Evolutionary conservation across 1,140 invertebrate genomes (phyloP).

Genomic region (Drosophila kepulauana): DNA sequence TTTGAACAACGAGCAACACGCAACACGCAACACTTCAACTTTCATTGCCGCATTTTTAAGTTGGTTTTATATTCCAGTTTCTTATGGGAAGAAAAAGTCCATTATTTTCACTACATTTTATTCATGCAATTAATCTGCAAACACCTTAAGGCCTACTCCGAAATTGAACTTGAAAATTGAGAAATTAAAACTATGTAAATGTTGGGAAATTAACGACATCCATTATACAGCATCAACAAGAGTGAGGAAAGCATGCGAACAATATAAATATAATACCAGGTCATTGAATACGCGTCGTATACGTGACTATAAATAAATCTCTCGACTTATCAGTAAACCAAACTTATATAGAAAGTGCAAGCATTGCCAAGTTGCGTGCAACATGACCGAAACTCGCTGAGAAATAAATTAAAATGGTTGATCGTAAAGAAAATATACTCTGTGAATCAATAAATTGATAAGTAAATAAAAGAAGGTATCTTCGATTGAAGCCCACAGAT

Average conservation of each 20-base stretch:
- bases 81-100: constrained; percentile 13
- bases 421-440: neutral
- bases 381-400: constrained; percentile 11
- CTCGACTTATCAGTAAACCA: constrained; percentile 22
- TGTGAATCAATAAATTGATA: neutral
- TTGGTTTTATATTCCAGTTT: constrained; percentile 30
- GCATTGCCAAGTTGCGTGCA: constrained; percentile 19
- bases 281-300: constrained; percentile 40
- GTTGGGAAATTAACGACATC: constrained; percentile 41
- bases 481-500: neutral
- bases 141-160: constrained; percentile 6
- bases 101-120: constrained; percentile 43
- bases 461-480: neutral
- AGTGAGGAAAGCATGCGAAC: constrained; percentile 8
- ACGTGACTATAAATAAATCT: constrained; percentile 39
- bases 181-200: constrained; percentile 63
- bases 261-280: constrained; percentile 40
- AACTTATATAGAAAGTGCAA: constrained; percentile 40
- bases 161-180: constrained; percentile 58
- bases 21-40: constrained; percentile 54
- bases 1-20: constrained; percentile 28
- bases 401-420: constrained; percentile 14
- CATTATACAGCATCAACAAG: constrained; percentile 28
- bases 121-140: constrained; percentile 48
- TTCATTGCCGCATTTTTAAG: constrained; percentile 47